Base-by-base conservation (phyloP, 2,888 invertebrate genomes). In the Embidobia sp. region DNA sequence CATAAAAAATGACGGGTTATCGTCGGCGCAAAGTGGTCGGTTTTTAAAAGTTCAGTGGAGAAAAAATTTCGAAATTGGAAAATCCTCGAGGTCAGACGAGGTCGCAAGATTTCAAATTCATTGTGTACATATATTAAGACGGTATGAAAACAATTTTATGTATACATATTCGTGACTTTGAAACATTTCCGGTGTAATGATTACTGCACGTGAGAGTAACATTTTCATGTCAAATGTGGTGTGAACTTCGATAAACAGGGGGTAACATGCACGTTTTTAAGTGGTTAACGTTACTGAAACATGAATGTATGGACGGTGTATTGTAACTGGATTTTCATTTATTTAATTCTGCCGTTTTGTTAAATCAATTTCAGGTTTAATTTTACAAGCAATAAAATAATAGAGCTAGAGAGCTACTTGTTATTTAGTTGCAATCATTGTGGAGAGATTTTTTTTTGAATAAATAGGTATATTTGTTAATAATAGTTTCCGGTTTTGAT, bases 1-100 rank as follows among this genome's bases (percentile, higher is more conserved):
- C 70, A 72, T 72, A 51, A 61, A 61, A 72, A 72, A 72, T 72
- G 35, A 53, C 33, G 61, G 61, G 44, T 49, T 61, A 72, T 72
- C 61, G 51, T 51, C 70, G 11, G 18, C 35, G 53, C 29, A 29
- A 48, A 33, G 40, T 51, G 51, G 42, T 8, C 49, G 16, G 29
- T 5, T 57, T 35, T 44, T 33, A 37, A 18, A 15, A 22, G 13
- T 10, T 22, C 15, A 13, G 10, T 22, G 27, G 11, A 10, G 18
- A 67, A 35, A 35, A 42, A 22, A 19, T 19, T 33, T 13, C 0
- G 18, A 22, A 22, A 22, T 22, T 22, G 22, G 22, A 22, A 22
- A 22, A 22, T 22, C 22, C 3, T 33, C n/a, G 10, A 18, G 19
- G 15, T 18, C 42, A 42, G 11, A 31, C 29, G 11, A 26, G 19